Evolutionary conservation across 1,140 invertebrate species (phyloP).

Genomic region (Andrena cerasifolii): DNA sequence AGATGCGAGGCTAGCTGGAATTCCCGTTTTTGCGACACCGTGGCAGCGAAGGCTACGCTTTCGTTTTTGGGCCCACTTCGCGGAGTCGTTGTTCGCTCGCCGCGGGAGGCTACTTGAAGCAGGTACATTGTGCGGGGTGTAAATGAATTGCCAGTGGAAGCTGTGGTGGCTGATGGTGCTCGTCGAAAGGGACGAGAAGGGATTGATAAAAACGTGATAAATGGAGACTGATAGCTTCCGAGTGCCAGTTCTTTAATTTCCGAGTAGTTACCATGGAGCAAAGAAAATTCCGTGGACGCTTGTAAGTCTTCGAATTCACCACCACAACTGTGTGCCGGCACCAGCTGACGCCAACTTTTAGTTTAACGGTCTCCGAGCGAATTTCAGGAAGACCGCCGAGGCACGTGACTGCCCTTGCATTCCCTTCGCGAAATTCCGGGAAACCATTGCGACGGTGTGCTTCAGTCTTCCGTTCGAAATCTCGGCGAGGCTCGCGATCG

Average conservation of each 20-base stretch:
- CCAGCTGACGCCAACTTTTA: conserved; percentile 27
- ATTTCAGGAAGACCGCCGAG: conserved; percentile 43
- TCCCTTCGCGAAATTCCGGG: conserved; percentile 23
- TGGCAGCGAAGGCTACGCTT: background rate
- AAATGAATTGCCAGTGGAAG: no score
- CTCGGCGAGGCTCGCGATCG: background rate
- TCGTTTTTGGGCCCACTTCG: conserved; percentile 7
- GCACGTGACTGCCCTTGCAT: background rate
- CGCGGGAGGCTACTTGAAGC: background rate
- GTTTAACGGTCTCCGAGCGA: conserved; percentile 37
- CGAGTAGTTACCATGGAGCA: no score
- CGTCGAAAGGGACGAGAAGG: no score
- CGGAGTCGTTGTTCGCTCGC: background rate
- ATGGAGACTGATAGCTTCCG: no score
- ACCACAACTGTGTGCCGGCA: no score
- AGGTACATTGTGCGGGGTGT: background rate
- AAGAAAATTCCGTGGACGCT: no score
- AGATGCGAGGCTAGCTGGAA: conserved; percentile 33
- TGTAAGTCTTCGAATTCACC: no score
- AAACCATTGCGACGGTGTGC: conserved; percentile 15
- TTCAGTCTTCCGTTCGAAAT: conserved; percentile 11
- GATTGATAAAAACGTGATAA: no score
- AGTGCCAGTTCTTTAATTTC: no score
- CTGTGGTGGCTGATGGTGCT: no score
- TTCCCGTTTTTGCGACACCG: conserved; percentile 33